Percentiles rank a stretch among this genome's conserved stretches.
These are phyloP conservation scores for Chrysemys picta DNA, from an alignment of 2,113 vertebrate species.

Conservation along the genomic window DNA sequence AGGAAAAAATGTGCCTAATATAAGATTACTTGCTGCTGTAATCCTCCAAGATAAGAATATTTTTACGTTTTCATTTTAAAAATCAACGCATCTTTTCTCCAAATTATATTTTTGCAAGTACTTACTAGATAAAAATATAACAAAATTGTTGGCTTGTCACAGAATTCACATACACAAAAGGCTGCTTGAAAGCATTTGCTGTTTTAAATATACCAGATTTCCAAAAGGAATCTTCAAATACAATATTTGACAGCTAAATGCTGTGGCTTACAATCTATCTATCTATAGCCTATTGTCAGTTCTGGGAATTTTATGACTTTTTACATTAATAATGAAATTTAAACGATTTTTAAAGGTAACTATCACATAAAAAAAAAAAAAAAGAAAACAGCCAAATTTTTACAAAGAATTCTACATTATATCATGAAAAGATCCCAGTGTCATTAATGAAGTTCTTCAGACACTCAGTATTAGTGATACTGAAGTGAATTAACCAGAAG, in stretches of 20 bases:
- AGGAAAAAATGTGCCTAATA: background rate
- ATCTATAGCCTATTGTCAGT: background rate
- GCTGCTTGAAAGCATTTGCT: background rate
- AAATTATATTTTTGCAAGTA: background rate
- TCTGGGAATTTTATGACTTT: background rate
- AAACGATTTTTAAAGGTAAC: slow-evolving; percentile 27
- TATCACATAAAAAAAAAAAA: background rate
- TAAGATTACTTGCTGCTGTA: background rate
- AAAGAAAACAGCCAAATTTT: background rate
- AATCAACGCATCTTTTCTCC: background rate
- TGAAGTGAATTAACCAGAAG: slow-evolving; percentile 67
- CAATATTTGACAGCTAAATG: background rate
- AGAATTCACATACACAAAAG: slow-evolving; percentile 35
- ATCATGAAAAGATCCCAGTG: background rate
- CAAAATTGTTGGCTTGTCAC: slow-evolving; percentile 22
- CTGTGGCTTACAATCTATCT: background rate
- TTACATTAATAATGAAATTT: slow-evolving; percentile 20
- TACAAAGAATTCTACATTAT: slow-evolving; percentile 26
- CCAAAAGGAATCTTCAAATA: background rate
- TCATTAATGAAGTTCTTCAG: slow-evolving; percentile 62
- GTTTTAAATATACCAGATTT: slow-evolving; percentile 1
- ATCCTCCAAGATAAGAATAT: background rate
- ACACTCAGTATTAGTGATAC: slow-evolving; percentile 47
- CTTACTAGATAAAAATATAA: background rate
- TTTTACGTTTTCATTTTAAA: background rate